A percentile compares a stretch with the other conserved stretches of the same genome.
Conservation (phyloP, 2,888 invertebrate species). For the Exephanes ischioxanthus region DNA sequence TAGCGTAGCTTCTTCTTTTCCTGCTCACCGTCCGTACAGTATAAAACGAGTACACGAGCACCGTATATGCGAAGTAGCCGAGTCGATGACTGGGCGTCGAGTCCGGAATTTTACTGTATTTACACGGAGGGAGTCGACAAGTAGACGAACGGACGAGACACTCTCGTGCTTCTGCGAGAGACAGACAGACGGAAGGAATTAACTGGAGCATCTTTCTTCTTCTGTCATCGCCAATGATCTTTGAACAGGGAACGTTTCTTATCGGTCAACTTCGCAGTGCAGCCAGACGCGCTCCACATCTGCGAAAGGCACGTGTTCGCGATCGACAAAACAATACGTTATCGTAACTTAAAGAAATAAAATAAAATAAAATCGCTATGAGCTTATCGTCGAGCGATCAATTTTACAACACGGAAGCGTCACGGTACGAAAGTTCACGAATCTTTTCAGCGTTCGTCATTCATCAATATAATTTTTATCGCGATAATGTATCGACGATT, state of each 20-base stretch:
- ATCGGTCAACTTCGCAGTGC: slow-evolving; percentile 3
- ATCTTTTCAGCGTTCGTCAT: neutral
- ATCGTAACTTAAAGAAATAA: neutral
- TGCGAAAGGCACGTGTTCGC: slow-evolving; percentile 4
- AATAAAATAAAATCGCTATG: neutral
- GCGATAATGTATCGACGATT: neutral
- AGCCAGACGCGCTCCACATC: slow-evolving; percentile 16
- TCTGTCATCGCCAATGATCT: slow-evolving; percentile 20
- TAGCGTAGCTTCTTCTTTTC: slow-evolving; percentile 50
- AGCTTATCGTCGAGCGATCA: neutral
- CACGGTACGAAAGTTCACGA: slow-evolving; percentile 1
- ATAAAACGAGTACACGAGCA: slow-evolving; percentile 45
- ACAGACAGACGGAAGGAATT: slow-evolving; percentile 25
- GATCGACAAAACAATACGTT: slow-evolving; percentile 6
- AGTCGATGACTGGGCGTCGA: slow-evolving; percentile 29
- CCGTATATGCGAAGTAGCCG: slow-evolving; percentile 25
- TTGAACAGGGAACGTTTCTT: slow-evolving; percentile 17
- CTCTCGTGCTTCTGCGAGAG: neutral
- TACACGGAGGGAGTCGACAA: neutral
- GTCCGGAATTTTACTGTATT: slow-evolving; percentile 29
- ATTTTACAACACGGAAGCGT: slow-evolving; percentile 15
- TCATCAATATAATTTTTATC: neutral
- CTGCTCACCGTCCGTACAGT: slow-evolving; percentile 13
- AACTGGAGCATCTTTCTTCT: slow-evolving; percentile 25
- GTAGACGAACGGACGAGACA: slow-evolving; percentile 3